A percentile compares a stretch with the other conserved stretches of the same genome.
phyloP scores from a whole-genome alignment of 1,140 invertebrate genomes.

The Drosophila pachea region DNA sequence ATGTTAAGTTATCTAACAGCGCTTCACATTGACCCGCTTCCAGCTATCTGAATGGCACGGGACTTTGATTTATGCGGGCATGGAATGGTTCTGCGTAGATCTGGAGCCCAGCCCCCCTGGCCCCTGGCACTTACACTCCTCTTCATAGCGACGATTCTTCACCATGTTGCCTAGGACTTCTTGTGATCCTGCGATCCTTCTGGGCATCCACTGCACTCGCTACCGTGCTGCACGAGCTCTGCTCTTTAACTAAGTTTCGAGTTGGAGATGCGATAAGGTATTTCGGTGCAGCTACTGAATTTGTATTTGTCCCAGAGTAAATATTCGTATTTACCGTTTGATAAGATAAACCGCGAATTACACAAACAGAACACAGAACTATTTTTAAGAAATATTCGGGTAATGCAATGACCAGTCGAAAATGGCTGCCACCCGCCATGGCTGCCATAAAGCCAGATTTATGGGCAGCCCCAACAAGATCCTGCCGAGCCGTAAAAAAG shows the following conservation, averaged over 20 bases:
- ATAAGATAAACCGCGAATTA: slow-evolving; percentile 16
- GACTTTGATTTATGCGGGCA: neutral
- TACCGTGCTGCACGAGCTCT: slow-evolving; percentile 18
- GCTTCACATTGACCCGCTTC: neutral
- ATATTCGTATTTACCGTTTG: slow-evolving; percentile 11
- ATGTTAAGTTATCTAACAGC: neutral
- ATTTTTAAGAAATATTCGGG: slow-evolving; percentile 10
- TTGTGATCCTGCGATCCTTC: neutral
- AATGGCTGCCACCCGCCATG: neutral
- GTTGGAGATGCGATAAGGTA: slow-evolving; percentile 1
- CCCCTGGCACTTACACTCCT: slow-evolving; percentile 28
- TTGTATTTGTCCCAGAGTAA: slow-evolving; percentile 20
- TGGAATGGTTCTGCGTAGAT: neutral
- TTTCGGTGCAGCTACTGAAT: slow-evolving; percentile 14
- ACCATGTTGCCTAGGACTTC: slow-evolving; percentile 15
- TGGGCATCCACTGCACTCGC: neutral
- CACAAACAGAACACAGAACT: neutral
- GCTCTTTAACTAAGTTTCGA: slow-evolving; percentile 11
- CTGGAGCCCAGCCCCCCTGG: neutral
- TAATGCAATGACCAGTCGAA: slow-evolving; percentile 13
- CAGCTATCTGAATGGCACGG: neutral
- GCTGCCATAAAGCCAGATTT: too few species aligned
- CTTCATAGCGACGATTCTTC: slow-evolving; percentile 39
- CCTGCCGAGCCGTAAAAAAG: too few species aligned
- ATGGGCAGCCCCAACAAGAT: too few species aligned